Evolutionary conservation across 2,797 vertebrate genomes (phyloP), one percentile per base, ranked within the genome.

Genomic region (Tinamus major): DNA sequence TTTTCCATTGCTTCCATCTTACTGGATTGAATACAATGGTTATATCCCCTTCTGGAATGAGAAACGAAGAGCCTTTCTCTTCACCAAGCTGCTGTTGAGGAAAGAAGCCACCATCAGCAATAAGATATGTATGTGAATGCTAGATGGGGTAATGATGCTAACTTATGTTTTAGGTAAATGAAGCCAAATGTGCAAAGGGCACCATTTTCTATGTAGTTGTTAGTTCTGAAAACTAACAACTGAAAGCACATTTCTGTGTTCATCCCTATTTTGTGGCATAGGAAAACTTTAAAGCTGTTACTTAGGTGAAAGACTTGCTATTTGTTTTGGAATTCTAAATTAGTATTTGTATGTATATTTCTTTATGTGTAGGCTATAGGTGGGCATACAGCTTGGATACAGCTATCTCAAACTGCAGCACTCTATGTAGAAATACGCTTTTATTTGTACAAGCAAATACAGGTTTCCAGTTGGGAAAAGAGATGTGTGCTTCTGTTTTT

Each of bases 1-100:
- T 97, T 99, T 99, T 96, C 99, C 98, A 0, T 90, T 99, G 93
- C 98, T 98, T 78, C 98, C 97, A 12, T 99, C 99, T 44, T 99
- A 99, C 95, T 99, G 99, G 99, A 69, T 97, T 0, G 97, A 99
- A 18, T 93, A 98, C 90, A 98, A 98, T 68, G 95, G 98, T 46
- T 97, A 98, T 55, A 31, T 96, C 24, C 97, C 97, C 14, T 89
- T 97, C 72, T 97, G 97, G 90, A 93, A 69, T 13, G 96, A 80
- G 78, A 98, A 97, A 83, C 89, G 82, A 68, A 97, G 93, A 84
- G 98, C 98, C 64, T 96, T 98, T 39, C 78, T 98, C 76, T 98
- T 99, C 91, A 94, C 97, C 91, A 99, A 99, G 94, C 98, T 99
- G 96, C 98, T 99, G 98, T 96, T 98, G 70, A 97, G 97, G 89